Percentiles rank a stretch among this genome's conserved stretches.
These are phyloP conservation scores for Porites divaricata DNA, from an alignment of 92 coral and sea anemone genomes.

Conservation along the genomic window DNA sequence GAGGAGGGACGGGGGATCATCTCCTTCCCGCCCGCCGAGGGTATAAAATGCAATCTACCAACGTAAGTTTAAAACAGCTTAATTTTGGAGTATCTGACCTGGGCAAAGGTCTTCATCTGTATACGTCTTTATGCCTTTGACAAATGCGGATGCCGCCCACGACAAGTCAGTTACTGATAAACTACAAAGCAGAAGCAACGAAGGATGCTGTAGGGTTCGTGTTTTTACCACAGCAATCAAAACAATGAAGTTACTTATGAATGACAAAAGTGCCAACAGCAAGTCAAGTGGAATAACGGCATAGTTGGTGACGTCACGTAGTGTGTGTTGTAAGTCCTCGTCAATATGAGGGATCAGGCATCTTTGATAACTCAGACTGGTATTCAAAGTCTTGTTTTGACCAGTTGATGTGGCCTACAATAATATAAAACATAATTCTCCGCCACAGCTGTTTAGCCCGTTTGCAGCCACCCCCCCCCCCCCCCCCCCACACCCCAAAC, in stretches of 20 bases:
- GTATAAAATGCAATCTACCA: too few relatives aligned
- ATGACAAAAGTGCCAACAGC: constrained; percentile 12
- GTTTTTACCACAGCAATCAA: neutral
- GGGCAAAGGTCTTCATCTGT: neutral
- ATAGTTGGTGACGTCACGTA: constrained; percentile 1
- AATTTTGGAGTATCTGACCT: too few relatives aligned
- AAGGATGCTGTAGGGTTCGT: constrained; percentile 6
- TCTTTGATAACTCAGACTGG: neutral
- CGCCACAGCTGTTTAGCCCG: too few relatives aligned
- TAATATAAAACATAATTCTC: too few relatives aligned
- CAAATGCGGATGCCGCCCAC: neutral
- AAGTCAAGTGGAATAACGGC: neutral
- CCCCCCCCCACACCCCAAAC: too few relatives aligned
- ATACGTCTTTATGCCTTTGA: neutral
- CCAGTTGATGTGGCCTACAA: too few relatives aligned
- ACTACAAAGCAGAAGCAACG: neutral
- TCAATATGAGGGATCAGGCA: neutral
- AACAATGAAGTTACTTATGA: neutral
- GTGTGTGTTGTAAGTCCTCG: neutral
- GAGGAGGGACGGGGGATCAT: too few relatives aligned
- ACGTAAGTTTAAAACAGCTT: too few relatives aligned
- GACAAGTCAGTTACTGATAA: neutral
- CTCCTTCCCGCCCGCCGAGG: too few relatives aligned
- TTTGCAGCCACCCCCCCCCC: too few relatives aligned
- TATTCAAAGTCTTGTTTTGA: too few relatives aligned